These are phyloP conservation scores for Monodelphis domestica DNA, from an alignment of 2,797 vertebrate genomes.

Conservation along the genomic window DNA sequence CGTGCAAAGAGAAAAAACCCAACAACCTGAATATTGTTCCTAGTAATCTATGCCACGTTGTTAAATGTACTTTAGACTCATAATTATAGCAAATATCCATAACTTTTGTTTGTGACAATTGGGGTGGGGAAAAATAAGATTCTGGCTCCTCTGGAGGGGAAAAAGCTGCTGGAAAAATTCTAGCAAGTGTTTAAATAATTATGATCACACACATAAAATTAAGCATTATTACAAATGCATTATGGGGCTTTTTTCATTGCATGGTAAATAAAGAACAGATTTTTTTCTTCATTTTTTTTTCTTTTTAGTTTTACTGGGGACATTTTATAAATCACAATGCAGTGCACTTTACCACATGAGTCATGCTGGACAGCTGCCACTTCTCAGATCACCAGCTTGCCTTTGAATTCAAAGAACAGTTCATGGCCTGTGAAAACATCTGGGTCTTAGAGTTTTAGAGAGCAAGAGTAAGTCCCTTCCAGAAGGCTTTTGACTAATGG, in stretches of 20 bases:
- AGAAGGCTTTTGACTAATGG: slow-evolving; percentile 28
- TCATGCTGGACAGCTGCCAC: slow-evolving; percentile 57
- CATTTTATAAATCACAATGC: slow-evolving; percentile 76
- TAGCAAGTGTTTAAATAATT: slow-evolving; percentile 73
- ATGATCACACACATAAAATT: slow-evolving; percentile 76
- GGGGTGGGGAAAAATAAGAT: slow-evolving; percentile 23
- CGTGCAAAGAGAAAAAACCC: slow-evolving; percentile 24
- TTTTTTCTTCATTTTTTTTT: slow-evolving; percentile 58
- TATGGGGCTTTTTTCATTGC: slow-evolving; percentile 42
- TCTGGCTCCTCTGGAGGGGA: slow-evolving; percentile 59
- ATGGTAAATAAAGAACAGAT: slow-evolving; percentile 79
- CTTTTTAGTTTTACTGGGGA: slow-evolving; percentile 74
- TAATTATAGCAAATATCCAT: slow-evolving; percentile 53
- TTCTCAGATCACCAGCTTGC: slow-evolving; percentile 24
- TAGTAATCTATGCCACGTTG: slow-evolving; percentile 34
- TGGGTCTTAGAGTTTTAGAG: slow-evolving; percentile 57
- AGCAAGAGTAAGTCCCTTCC: slow-evolving; percentile 26
- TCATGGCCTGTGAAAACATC: slow-evolving; percentile 59
- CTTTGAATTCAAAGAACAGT: slow-evolving; percentile 64
- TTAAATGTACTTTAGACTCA: slow-evolving; percentile 21
- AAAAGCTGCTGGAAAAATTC: slow-evolving; percentile 71
- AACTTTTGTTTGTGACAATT: slow-evolving; percentile 60
- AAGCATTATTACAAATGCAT: slow-evolving; percentile 77
- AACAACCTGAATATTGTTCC: slow-evolving; percentile 40
- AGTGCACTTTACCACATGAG: slow-evolving; percentile 66